phyloP scores from a whole-genome alignment of 2,888 invertebrate genomes.

The Nymphalis c-album region DNA sequence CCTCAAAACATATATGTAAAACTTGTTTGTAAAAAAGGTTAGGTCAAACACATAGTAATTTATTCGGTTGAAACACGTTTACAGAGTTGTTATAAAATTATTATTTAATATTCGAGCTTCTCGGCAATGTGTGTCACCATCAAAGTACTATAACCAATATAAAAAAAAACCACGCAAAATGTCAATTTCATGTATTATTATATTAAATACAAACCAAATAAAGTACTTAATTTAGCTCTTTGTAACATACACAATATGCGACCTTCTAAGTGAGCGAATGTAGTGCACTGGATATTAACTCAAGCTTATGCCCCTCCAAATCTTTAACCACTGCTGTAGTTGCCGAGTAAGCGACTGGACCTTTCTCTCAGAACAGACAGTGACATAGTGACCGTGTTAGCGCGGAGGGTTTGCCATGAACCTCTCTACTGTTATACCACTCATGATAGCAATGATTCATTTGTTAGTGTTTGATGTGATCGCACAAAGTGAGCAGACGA shows the following conservation, averaged over 20 bases:
- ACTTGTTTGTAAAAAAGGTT: too few relatives aligned
- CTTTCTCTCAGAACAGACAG: slow-evolving; percentile 73
- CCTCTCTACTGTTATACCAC: slow-evolving; percentile 51
- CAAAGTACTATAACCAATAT: too few relatives aligned
- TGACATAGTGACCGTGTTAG: slow-evolving; percentile 76
- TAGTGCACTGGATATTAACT: slow-evolving; percentile 47
- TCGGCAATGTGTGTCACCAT: too few relatives aligned
- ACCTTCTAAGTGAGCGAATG: slow-evolving; percentile 37
- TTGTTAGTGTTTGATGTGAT: slow-evolving; percentile 42
- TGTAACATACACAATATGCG: slow-evolving; percentile 17
- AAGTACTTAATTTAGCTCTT: not conserved
- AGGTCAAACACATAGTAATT: too few relatives aligned
- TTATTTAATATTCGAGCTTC: too few relatives aligned
- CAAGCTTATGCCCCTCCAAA: slow-evolving; percentile 69
- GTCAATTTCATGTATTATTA: not conserved
- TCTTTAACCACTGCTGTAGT: slow-evolving; percentile 48
- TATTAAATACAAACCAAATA: not conserved
- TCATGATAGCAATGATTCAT: slow-evolving; percentile 49
- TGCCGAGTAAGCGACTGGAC: slow-evolving; percentile 49
- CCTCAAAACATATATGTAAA: too few relatives aligned
- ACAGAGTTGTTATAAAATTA: too few relatives aligned
- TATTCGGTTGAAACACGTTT: too few relatives aligned
- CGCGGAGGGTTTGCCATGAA: slow-evolving; percentile 69
- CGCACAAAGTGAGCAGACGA: slow-evolving; percentile 43
- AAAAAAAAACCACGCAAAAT: too few relatives aligned